Evolutionary conservation across 2,888 invertebrate genomes (phyloP).

Genomic region (Cephus nigrinus): DNA sequence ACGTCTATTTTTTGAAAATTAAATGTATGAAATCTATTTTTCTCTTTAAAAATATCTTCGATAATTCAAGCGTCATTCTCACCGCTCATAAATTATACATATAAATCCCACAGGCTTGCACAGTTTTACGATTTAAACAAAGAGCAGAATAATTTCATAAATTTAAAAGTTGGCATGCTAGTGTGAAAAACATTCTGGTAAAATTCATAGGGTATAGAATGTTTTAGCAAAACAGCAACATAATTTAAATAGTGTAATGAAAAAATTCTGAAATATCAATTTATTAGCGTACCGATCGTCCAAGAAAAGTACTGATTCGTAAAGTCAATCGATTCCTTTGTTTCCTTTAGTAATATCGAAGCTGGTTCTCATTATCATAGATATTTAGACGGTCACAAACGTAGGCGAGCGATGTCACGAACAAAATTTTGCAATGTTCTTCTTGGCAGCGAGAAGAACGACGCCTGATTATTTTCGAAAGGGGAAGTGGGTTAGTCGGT

Average conservation of each 20-base stretch:
- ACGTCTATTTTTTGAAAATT: not conserved
- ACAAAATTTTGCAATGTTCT: slow-evolving; percentile 17
- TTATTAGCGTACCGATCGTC: not conserved
- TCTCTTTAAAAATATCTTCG: not conserved
- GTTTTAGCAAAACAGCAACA: not conserved
- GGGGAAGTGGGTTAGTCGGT: slow-evolving; percentile 54
- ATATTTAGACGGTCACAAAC: not conserved
- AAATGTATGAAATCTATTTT: not conserved
- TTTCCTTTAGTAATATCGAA: not conserved
- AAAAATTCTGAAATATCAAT: not conserved
- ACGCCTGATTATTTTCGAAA: slow-evolving; percentile 42
- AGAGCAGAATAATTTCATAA: not conserved
- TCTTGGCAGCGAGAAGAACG: slow-evolving; percentile 18
- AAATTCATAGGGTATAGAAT: not conserved
- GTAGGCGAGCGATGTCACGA: not conserved
- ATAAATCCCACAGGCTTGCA: too few relatives aligned
- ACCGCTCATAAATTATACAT: too few relatives aligned
- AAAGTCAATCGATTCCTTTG: not conserved
- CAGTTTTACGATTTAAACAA: too few relatives aligned
- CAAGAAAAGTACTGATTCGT: not conserved
- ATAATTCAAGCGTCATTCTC: not conserved
- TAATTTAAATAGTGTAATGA: not conserved
- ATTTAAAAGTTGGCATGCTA: not conserved
- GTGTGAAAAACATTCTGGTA: not conserved
- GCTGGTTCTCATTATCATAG: not conserved